Evolutionary conservation across 2,797 vertebrate genomes (phyloP), one percentile per base, ranked within the genome.

Genomic region (Acanthiza pusilla): DNA sequence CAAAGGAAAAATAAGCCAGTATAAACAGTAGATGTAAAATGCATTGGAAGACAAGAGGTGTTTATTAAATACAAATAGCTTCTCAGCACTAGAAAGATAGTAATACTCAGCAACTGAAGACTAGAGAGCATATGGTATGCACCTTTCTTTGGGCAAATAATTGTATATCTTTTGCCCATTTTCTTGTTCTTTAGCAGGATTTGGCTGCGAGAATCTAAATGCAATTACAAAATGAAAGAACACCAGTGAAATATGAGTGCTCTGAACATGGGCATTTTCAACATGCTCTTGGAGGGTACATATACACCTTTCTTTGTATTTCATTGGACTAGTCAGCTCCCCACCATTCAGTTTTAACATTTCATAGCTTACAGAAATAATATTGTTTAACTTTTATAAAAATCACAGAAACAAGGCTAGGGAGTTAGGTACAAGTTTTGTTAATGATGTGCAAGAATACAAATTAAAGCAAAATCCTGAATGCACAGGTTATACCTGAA

Each of bases 11-110:
- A 91, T 54, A 85, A 94, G 54, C 50, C 55, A 76, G 34, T 74
- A 65, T 87, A 51, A 95, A 74, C 50, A 91, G 38, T 51, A 91
- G 68, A 85, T 93, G 45, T 68, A 80, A 85, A 85, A 82, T 85
- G 54, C 27, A 53, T 66, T 88, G 75, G 91, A 95, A 96, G 86
- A 94, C 75, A 83, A 85, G 38, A 91, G 40, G 25, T 88, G 86
- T 95, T 94, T 96, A 95, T 95, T 94, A 71, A 80, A 79, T 94
- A 94, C 54, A 96, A 93, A 88, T 43, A 66, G 42, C 29, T 95
- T 95, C 60, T 84, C 1, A 0, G 55, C 43, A 70, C 60, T 86
- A 87, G 60, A 73, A 88, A 80, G 73, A 34, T 60, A 89, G 30
- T 81, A 51, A 40, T 53, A 73, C 36, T 90, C 50, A 93, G 92